Conservation (phyloP, 1,140 invertebrate species). For the Bombus vancouverensis region DNA sequence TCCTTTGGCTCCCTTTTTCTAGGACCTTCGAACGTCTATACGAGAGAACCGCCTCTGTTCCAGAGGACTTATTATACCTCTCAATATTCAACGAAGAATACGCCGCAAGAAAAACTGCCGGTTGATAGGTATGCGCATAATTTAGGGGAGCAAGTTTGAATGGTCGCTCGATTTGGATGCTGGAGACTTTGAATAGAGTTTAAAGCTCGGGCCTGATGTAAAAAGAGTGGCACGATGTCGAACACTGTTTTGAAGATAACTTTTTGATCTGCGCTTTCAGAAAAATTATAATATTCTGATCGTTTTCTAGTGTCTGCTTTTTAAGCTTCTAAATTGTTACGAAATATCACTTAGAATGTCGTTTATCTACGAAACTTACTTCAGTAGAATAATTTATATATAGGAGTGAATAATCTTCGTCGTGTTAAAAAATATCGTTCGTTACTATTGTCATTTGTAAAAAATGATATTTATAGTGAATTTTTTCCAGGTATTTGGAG, state of each 20-base stretch:
- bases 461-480: no score
- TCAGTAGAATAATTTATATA: no score
- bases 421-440: background rate
- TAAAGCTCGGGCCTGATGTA: no score
- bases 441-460: background rate
- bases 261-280: no score
- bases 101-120: constrained; percentile 21
- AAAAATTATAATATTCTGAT: no score
- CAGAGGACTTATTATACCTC: constrained; percentile 41
- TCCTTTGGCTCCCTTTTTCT: constrained; percentile 28
- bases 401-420: no score
- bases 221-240: no score
- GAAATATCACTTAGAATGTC: no score
- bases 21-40: constrained; percentile 36
- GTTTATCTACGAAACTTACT: no score
- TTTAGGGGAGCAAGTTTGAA: background rate
- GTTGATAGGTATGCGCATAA: constrained; percentile 50
- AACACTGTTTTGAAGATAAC: no score
- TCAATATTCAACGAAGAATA: constrained; percentile 50
- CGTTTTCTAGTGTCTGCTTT: no score
- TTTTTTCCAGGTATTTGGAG: no score
- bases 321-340: background rate
- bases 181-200: background rate
- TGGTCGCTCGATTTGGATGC: background rate
- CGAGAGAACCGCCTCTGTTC: constrained; percentile 2